phyloP scores from a whole-genome alignment of 1,140 invertebrate genomes.

The Drosophila obscura region DNA sequence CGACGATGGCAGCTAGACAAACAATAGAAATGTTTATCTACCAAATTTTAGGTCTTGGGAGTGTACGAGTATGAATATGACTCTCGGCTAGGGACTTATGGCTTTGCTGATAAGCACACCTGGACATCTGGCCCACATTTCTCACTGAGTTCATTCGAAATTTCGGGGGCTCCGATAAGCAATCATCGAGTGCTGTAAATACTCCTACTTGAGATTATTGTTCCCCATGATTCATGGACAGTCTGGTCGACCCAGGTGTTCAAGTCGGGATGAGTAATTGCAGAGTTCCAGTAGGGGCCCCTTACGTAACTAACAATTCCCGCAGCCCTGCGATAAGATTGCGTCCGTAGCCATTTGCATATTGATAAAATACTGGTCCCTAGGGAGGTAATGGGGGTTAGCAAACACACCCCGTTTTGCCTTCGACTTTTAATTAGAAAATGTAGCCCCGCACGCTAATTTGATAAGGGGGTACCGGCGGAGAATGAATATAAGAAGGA shows the following conservation, averaged over 20 bases:
- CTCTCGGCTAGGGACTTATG: slow-evolving; percentile 17
- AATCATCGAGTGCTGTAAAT: slow-evolving; percentile 20
- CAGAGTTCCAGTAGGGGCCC: slow-evolving; percentile 17
- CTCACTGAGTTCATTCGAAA: slow-evolving; percentile 52
- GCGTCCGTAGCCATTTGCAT: slow-evolving; percentile 32
- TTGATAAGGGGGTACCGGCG: slow-evolving; percentile 21
- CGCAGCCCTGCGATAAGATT: slow-evolving; percentile 40
- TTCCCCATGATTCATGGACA: slow-evolving; percentile 40
- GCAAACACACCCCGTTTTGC: slow-evolving; percentile 57
- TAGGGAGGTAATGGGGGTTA: slow-evolving; percentile 9
- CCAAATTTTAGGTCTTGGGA: neutral
- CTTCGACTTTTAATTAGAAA: slow-evolving; percentile 65
- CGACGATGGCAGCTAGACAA: no score
- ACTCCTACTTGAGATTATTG: slow-evolving; percentile 7
- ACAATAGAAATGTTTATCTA: no score
- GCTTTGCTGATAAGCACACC: slow-evolving; percentile 58
- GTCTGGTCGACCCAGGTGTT: slow-evolving; percentile 52
- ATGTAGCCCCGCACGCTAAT: slow-evolving; percentile 62
- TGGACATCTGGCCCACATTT: slow-evolving; percentile 46
- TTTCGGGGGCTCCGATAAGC: slow-evolving; percentile 39
- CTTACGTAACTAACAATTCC: slow-evolving; percentile 41
- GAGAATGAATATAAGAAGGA: slow-evolving; percentile 1
- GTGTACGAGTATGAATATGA: neutral
- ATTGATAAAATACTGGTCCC: slow-evolving; percentile 38
- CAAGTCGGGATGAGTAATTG: slow-evolving; percentile 31